Base-by-base conservation (phyloP, 1,140 invertebrate species). In the Lepidurus packardi region DNA sequence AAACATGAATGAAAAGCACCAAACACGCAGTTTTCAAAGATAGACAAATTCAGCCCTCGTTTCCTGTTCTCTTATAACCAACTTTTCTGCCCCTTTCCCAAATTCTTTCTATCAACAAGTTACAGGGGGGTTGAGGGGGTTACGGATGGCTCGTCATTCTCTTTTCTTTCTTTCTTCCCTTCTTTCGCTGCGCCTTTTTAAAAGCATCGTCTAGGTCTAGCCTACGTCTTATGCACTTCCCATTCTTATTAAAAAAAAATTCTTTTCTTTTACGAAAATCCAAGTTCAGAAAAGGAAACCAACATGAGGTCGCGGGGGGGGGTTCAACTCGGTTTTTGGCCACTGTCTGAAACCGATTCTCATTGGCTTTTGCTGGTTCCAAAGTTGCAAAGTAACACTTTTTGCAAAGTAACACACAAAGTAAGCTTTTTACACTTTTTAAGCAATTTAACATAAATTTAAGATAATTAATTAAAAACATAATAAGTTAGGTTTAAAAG, bases 91-190 rank as follows among this genome's bases (percentile, higher is more conserved):
- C 13, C 53, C 53, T 9, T 65, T 65, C 53, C 13, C 6, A 65
- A 65, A 16, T 65, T 65, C 53, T 65, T 65, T 65, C 53, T 65
- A 65, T 65, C 53, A 65, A 65, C 53, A 65, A 65, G 53, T 65
- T 65, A n/a, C 16, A 7, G 16, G 16, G 13, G 21, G 13, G 21
- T n/a, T n/a, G 21, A 65, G 21, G 53, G 6, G 21, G 16, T 2
- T 65, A 65, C 53, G 53, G 53, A 3, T 65, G 21, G 34, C 34
- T 34, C 53, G 53, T 65, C 53, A 65, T 65, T 8, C 53, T 65
- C 53, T 65, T n/a, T 65, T 65, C 21, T 3, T 34, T 34, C 9
- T 47, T 21, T 65, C 6, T 21, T n/a, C 16, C n/a, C 53, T 65
- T 21, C 6, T 65, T 65, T 65, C 16, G 21, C 53, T 65, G 13